Conservation (phyloP, 2,797 vertebrate genomes). For the Mormyrops attenuatus region DNA sequence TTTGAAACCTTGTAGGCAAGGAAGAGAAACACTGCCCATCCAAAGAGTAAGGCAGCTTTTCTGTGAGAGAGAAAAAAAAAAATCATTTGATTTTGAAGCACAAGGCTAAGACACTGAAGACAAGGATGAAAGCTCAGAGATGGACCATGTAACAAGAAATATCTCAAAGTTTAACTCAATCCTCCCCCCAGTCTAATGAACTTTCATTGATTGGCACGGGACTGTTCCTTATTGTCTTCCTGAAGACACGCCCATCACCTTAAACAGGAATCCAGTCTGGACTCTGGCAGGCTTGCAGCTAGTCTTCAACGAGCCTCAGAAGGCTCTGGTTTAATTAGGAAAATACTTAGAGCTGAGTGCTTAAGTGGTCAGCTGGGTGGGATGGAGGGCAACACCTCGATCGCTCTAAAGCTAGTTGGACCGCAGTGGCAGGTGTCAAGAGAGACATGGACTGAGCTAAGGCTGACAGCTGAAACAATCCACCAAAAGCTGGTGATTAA, state of each 20-base stretch:
- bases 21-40: conserved; percentile 91
- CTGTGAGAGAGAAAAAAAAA: conserved; percentile 50
- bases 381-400: neutral
- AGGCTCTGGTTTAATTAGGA: neutral
- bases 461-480: neutral
- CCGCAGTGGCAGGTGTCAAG: neutral
- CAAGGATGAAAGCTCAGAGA: neutral
- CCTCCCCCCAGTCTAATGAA: neutral
- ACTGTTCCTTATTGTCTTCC: neutral
- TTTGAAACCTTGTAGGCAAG: conserved; percentile 97
- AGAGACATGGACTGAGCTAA: neutral
- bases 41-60: conserved; percentile 87
- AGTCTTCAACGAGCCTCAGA: neutral
- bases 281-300: neutral
- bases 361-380: neutral
- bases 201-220: neutral
- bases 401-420: neutral
- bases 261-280: neutral
- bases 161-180: neutral
- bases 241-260: neutral
- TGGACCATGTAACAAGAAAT: neutral
- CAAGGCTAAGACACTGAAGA: neutral
- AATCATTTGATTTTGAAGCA: neutral
- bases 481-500: neutral
- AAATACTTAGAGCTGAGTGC: neutral